A percentile compares a stretch with the other conserved stretches of the same genome.
Conservation (phyloP, 2,797 vertebrate species). For the Eulemur mongoz region DNA sequence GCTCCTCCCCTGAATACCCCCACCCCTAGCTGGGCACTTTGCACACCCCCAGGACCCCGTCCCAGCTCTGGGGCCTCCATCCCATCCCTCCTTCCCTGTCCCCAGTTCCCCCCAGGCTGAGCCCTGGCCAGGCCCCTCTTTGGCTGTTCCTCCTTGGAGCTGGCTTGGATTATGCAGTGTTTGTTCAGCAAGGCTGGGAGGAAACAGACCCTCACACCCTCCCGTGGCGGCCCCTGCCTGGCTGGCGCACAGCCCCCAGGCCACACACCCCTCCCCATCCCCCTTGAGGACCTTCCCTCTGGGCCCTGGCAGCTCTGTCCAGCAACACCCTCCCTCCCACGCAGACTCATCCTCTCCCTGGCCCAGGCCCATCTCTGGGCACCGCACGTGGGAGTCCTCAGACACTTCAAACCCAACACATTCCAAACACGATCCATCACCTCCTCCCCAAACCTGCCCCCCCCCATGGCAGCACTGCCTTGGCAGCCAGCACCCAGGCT, state of each 20-base stretch:
- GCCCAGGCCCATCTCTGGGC: background rate
- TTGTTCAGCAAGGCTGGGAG: conserved; percentile 76
- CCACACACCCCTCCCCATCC: background rate
- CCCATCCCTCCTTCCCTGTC: background rate
- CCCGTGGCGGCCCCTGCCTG: rapidly evolving
- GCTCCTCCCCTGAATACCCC: background rate
- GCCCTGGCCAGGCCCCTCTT: background rate
- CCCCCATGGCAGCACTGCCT: rapidly evolving
- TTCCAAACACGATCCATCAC: background rate
- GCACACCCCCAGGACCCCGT: rapidly evolving
- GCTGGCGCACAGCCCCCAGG: background rate
- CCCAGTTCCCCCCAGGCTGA: background rate
- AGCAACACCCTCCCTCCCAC: background rate
- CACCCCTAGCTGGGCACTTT: background rate
- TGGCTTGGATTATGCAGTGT: conserved; percentile 39
- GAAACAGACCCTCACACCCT: conserved; percentile 67
- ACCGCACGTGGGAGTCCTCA: background rate
- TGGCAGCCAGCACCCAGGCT: background rate
- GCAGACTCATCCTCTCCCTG: background rate
- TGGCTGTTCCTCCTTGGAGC: conserved; percentile 36
- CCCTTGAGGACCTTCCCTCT: background rate
- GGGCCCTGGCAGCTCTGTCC: background rate
- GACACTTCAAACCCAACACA: background rate
- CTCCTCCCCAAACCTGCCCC: background rate
- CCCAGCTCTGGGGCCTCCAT: background rate